Conservation (phyloP, 2,113 vertebrate genomes). For the Mungos mungo region DNA sequence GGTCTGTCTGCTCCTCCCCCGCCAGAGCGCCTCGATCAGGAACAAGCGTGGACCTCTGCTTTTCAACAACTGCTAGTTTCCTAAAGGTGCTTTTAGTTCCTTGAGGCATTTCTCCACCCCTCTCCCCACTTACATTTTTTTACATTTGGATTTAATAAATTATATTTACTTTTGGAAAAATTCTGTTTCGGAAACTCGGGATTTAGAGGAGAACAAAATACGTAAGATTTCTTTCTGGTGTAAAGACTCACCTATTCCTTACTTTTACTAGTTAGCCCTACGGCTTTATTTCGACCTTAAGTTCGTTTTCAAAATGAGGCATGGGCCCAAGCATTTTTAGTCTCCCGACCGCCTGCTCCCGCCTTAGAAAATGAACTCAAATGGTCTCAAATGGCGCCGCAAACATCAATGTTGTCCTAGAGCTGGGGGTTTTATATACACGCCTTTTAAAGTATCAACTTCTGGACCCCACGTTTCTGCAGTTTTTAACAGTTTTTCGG, state of each 20-base stretch:
- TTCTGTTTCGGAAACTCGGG: neutral
- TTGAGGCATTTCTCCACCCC: neutral
- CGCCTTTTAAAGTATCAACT: neutral
- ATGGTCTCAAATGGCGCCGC: neutral
- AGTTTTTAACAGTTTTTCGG: conserved; percentile 12
- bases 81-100: neutral
- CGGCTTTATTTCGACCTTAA: neutral
- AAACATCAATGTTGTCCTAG: neutral
- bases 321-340: neutral
- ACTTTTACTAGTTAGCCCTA: neutral
- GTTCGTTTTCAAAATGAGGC: conserved; percentile 28
- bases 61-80: neutral
- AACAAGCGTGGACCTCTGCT: neutral
- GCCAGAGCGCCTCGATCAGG: neutral
- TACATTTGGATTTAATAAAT: neutral
- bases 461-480: neutral
- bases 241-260: neutral
- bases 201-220: conserved; percentile 6
- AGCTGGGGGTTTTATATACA: neutral
- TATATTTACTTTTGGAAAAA: conserved; percentile 32
- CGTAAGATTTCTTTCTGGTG: neutral
- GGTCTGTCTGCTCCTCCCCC: too few species aligned
- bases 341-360: neutral
- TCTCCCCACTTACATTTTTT: neutral
- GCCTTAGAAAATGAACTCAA: conserved; percentile 27